Base-by-base conservation (phyloP, 2,797 vertebrate genomes). In the Sphenopsis melanotis region DNA sequence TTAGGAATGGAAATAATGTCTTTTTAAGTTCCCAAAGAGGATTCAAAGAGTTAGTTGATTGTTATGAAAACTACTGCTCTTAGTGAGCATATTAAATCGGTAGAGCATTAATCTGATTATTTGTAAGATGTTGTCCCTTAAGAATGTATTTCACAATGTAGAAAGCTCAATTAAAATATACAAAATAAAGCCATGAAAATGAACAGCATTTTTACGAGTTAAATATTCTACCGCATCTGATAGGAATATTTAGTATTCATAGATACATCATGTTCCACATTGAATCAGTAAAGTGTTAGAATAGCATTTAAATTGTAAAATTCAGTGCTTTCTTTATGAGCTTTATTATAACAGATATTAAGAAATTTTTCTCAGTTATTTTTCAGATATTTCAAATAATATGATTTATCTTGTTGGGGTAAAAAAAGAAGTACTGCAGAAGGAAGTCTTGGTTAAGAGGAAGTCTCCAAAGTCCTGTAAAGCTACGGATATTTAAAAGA, bases 1-100 rank as follows among this genome's bases (percentile, higher is more conserved):
- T 82, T 89, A 92, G 52, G 44, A 82, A 90, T 21, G 76, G 60
- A 86, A 94, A 79, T 93, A 91, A 94, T 77, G 63, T 63, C 34
- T 66, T 95, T 93, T 87, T 90, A 93, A 87, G 55, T 90, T 74
- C 24, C 34, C 22, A 63, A 82, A 84, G 64, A 87, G 78, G 56
- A 93, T 92, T 94, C 52, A 34, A 78, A 64, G 70, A 90, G 27
- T n/a, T 65, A 39, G 34, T n/a, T 79, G 78, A 53, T 90, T 95
- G 74, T 89, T 89, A 68, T 27, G 46, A 87, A 88, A 93, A 71
- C 86, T 76, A 15, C 59, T 76, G 19, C 50, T 84, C 63, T 74
- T 72, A 70, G 42, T 72, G 80, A 93, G 66, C 22, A 20, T 53
- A 53, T 91, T 74, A 79, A 92, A 85, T 64, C 21, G 3, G 41